Conservation (phyloP, 2,797 vertebrate species). For the Anniella stebbinsi region DNA sequence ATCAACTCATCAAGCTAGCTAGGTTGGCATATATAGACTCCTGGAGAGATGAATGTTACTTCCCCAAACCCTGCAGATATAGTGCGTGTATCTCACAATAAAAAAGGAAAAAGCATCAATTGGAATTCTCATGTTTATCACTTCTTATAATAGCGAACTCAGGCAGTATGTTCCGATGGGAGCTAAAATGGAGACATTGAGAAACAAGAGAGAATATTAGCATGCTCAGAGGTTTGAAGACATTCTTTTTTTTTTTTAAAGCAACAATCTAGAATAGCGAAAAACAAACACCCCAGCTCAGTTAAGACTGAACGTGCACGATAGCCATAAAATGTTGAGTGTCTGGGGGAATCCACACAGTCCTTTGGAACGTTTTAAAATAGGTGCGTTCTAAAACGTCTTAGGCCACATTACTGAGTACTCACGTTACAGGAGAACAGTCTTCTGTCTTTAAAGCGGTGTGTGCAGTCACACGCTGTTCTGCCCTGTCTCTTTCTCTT, state of each 20-base stretch:
- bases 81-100: not conserved
- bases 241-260: too few species aligned
- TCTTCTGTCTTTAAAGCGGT: too few species aligned
- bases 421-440: too few species aligned
- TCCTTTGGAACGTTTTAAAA: too few species aligned
- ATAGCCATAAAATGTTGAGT: not conserved
- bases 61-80: slow-evolving; percentile 11
- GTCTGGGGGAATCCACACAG: too few species aligned
- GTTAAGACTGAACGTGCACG: not conserved
- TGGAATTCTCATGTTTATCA: not conserved
- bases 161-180: not conserved
- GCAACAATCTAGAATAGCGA: not conserved
- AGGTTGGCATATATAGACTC: accelerated
- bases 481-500: too few species aligned
- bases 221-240: not conserved
- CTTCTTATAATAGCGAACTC: not conserved
- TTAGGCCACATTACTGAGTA: too few species aligned
- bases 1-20: slow-evolving; percentile 39
- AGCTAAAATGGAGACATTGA: not conserved
- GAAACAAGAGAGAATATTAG: not conserved
- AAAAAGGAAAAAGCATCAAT: not conserved
- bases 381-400: too few species aligned
- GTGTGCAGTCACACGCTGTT: too few species aligned
- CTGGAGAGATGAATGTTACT: slow-evolving; percentile 20
- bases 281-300: not conserved